Percentiles rank a stretch among this genome's conserved stretches.
Conservation (phyloP, 2,113 vertebrate species). For the Bucco capensis region DNA sequence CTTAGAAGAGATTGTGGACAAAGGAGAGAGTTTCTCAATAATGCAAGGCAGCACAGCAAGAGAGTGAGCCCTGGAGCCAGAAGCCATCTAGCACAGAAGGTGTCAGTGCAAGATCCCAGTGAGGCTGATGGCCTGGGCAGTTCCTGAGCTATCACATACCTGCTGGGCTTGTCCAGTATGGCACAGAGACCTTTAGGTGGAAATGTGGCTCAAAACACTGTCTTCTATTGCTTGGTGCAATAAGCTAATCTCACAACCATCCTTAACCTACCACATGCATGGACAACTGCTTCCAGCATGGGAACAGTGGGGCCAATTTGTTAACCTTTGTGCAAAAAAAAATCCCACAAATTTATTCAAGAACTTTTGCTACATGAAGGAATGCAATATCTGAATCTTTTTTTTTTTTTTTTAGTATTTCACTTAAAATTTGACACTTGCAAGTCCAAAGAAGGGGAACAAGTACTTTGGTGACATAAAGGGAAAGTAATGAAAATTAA, state of each 20-base stretch:
- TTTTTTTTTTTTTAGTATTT: neutral
- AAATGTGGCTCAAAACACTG: neutral
- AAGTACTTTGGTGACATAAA: neutral
- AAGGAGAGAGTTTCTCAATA: neutral
- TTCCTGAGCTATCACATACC: neutral
- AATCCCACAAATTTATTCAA: neutral
- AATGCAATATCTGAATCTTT: neutral
- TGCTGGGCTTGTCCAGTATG: neutral
- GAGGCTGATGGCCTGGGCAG: rapidly evolving
- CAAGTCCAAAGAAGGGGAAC: neutral
- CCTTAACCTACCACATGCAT: neutral
- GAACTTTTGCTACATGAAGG: neutral
- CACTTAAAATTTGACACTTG: neutral
- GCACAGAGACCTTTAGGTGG: neutral
- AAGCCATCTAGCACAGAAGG: neutral
- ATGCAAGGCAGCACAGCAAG: neutral
- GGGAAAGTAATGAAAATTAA: slow-evolving; percentile 11
- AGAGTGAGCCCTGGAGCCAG: neutral
- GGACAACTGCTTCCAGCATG: neutral
- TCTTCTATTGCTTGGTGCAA: neutral
- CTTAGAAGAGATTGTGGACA: neutral
- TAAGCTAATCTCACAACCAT: neutral
- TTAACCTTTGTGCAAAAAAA: neutral
- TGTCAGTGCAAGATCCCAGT: neutral
- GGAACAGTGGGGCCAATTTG: neutral